A percentile compares a stretch with the other conserved stretches of the same genome.
These are phyloP conservation scores for Epinephelus moara DNA, from an alignment of 2,113 vertebrate genomes.

Conservation along the genomic window DNA sequence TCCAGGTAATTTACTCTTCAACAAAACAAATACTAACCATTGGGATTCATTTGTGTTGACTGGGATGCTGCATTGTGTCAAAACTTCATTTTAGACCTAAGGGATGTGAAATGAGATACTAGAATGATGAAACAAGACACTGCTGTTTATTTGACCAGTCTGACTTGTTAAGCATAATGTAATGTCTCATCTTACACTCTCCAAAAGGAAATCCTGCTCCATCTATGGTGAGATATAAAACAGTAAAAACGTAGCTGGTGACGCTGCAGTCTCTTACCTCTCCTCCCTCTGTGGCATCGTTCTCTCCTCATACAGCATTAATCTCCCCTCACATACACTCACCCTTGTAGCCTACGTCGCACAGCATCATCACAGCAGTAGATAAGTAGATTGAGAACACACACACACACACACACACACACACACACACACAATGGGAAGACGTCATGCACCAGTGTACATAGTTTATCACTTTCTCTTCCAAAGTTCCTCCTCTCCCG, in stretches of 20 bases:
- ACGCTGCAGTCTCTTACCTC: conserved; percentile 6
- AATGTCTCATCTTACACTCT: neutral
- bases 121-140: neutral
- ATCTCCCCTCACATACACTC: conserved; percentile 33
- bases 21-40: neutral
- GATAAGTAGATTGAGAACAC: conserved; percentile 52
- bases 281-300: conserved; percentile 31
- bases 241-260: neutral
- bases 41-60: too few relatives aligned
- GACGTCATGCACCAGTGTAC: conserved; percentile 61
- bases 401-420: conserved; percentile 38
- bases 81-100: too few relatives aligned
- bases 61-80: too few relatives aligned
- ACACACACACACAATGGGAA: conserved; percentile 39
- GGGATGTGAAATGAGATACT: neutral
- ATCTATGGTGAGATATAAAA: neutral
- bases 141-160: neutral
- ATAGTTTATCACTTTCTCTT: conserved; percentile 40
- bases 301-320: conserved; percentile 56
- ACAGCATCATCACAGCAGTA: conserved; percentile 72
- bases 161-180: too few relatives aligned
- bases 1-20: neutral
- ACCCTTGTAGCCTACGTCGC: conserved; percentile 49
- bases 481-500: conserved; percentile 20
- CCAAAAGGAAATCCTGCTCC: neutral